Base-by-base conservation (phyloP, 2,113 vertebrate species). In the Carollia perspicillata region DNA sequence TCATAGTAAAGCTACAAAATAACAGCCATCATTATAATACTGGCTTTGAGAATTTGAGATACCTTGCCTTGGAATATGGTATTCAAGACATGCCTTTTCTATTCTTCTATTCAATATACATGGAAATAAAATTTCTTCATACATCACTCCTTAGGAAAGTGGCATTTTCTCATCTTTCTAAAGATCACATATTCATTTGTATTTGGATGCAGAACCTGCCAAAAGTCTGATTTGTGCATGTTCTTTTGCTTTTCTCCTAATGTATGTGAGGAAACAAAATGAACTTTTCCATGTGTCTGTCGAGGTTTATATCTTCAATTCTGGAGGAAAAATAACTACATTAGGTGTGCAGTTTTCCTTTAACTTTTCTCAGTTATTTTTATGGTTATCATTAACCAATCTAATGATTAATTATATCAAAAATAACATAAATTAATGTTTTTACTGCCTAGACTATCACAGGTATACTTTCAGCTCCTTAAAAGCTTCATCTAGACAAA, bases 61-160 rank as follows among this genome's bases (percentile, higher is more conserved):
- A 37, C 33, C 69, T 93, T 88, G 47, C 60, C 53, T 89, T 96
- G 94, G 53, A 95, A 87, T 97, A 75, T 51, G 47, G 14, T 13
- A 94, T 96, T 35, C 83, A 89, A 85, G 74, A 66, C 17, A 90
- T 85, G 66, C 33, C 71, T 79, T 89, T 90, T 94, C 53, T 91
- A 72, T 86, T 95, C 11, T 95, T 96, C 49, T 93, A 2, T 90
- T 98, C 91, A 90, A 72, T 94, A 95, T 96, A 88, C 95, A 93
- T 95, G 55, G 97, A 66, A 93, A 95, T 88, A 92, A 30, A 83
- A 16, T 94, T 97, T 78, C 74, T 89, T 93, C 66, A 42, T 90
- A 92, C 53, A 83, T 87, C 37, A 92, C 14, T 91, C 66, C 85
- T 97, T 96, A 63, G 80, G 81, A 93, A 13, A 87, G 55, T 63